These are phyloP conservation scores for Cyphomyrus plagiostoma DNA, from an alignment of 2,113 vertebrate genomes.

Conservation along the genomic window DNA sequence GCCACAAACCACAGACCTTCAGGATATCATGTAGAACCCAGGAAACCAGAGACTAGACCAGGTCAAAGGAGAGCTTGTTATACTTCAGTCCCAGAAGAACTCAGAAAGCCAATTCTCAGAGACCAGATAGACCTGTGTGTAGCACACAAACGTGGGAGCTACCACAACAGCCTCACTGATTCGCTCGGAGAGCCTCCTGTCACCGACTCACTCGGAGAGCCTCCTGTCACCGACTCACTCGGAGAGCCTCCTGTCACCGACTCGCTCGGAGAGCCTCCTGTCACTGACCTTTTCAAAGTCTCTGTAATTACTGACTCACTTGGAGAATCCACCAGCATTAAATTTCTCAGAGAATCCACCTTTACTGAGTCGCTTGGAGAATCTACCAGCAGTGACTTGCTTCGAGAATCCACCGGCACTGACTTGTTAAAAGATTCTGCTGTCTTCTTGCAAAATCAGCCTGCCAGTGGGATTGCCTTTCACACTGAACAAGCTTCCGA, in stretches of 20 bases:
- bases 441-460: not conserved
- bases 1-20: not conserved
- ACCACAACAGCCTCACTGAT: not conserved
- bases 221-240: not conserved
- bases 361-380: not conserved
- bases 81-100: not conserved
- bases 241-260: not conserved
- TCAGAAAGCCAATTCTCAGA: not conserved
- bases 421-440: not conserved
- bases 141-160: not conserved
- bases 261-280: not conserved
- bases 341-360: not conserved
- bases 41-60: not conserved
- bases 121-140: not conserved
- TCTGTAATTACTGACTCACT: not conserved
- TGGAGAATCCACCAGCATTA: not conserved
- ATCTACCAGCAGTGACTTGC: not conserved
- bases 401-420: not conserved
- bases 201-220: not conserved
- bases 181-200: not conserved
- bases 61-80: not conserved
- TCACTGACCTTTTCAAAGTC: not conserved
- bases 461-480: not conserved
- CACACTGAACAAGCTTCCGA: not conserved
- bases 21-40: not conserved